These are phyloP conservation scores for Spermophilus dauricus DNA, from an alignment of 2,113 vertebrate species.

Conservation along the genomic window DNA sequence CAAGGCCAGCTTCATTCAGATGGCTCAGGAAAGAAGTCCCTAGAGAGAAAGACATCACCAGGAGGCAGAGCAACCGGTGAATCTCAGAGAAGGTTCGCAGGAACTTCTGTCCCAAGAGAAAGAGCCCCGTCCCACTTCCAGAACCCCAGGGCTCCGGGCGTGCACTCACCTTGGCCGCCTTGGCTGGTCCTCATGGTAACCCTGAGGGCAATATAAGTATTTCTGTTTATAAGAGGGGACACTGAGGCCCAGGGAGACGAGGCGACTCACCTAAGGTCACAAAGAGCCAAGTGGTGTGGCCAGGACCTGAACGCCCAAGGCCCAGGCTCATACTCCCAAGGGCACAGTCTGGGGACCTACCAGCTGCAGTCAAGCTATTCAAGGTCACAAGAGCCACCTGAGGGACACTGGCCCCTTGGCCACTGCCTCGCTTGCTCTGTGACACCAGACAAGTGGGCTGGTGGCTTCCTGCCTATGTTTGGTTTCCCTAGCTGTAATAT, in stretches of 20 bases:
- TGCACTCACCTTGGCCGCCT: not conserved
- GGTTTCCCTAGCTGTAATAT: not conserved
- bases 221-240: not conserved
- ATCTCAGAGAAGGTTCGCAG: not conserved
- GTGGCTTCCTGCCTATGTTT: not conserved
- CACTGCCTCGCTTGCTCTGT: not conserved
- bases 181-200: not conserved
- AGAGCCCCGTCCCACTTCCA: not conserved
- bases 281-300: accelerated
- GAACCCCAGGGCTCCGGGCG: not conserved
- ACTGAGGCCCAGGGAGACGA: not conserved
- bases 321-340: not conserved
- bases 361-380: not conserved
- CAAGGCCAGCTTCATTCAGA: not conserved
- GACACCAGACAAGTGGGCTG: not conserved
- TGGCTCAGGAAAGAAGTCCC: too few relatives aligned
- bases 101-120: not conserved
- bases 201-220: too few relatives aligned
- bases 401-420: not conserved
- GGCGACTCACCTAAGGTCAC: not conserved
- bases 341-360: accelerated
- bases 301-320: not conserved
- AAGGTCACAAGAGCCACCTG: not conserved
- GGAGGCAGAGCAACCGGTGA: accelerated
- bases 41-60: accelerated